Percentiles rank a stretch among this genome's conserved stretches.
Conservation (phyloP, 2,797 vertebrate genomes). For the Potorous gilbertii region DNA sequence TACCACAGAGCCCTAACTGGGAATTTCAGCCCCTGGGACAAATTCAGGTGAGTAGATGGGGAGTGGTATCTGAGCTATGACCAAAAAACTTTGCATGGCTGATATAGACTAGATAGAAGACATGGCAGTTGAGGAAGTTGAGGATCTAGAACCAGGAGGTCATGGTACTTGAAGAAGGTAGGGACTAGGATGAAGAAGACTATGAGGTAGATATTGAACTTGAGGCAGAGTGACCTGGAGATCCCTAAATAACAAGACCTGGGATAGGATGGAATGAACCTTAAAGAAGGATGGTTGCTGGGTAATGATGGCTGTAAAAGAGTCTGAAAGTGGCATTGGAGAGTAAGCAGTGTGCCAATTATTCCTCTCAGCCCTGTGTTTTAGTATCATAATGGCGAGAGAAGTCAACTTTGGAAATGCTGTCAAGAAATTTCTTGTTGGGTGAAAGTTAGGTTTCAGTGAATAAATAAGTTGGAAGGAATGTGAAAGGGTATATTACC, state of each 20-base stretch:
- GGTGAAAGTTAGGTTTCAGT: background rate
- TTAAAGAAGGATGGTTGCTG: background rate
- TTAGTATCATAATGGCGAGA: background rate
- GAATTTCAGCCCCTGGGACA: background rate
- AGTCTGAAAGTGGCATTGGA: background rate
- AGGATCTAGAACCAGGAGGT: background rate
- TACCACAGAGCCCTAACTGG: background rate
- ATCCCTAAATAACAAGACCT: background rate
- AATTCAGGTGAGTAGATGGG: background rate
- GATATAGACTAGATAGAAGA: background rate
- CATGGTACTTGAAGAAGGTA: background rate
- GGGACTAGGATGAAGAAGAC: background rate
- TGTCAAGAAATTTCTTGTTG: background rate
- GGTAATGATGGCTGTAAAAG: background rate
- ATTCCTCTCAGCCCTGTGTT: background rate
- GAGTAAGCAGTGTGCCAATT: background rate
- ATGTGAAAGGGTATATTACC: background rate
- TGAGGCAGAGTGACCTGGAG: background rate
- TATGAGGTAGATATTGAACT: background rate
- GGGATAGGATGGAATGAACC: background rate
- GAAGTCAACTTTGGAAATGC: background rate
- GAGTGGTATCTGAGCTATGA: background rate
- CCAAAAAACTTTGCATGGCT: background rate
- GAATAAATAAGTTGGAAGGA: background rate
- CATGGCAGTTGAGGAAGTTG: background rate